Evolutionary conservation across 2,113 vertebrate species (phyloP).

Genomic region (Pelecanus crispus): DNA sequence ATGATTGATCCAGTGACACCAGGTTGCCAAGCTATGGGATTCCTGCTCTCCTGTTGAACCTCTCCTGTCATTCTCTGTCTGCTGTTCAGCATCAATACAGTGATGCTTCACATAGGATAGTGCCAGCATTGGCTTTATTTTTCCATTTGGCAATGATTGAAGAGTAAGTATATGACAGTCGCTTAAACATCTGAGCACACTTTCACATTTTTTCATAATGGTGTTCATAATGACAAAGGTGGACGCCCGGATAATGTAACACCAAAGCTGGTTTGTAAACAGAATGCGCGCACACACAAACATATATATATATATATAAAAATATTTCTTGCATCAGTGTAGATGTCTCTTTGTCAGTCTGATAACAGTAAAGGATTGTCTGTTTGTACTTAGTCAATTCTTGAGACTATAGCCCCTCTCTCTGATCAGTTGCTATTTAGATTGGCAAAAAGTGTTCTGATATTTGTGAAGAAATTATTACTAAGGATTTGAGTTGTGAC

Average conservation of each 20-base stretch:
- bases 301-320: background rate
- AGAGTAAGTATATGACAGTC: background rate
- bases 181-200: background rate
- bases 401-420: background rate
- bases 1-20: background rate
- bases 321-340: background rate
- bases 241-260: background rate
- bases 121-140: background rate
- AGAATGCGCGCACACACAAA: background rate
- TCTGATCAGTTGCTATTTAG: background rate
- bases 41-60: background rate
- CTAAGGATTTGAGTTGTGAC: background rate
- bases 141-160: background rate
- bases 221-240: background rate
- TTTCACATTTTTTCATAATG: background rate
- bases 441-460: background rate
- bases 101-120: background rate
- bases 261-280: background rate
- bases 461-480: background rate
- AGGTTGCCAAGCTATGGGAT: background rate
- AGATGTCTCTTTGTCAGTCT: background rate
- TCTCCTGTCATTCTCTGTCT: background rate
- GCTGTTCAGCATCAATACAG: background rate
- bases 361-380: background rate
- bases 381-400: background rate